Evolutionary conservation across 2,113 vertebrate genomes (phyloP), one percentile per base, ranked within the genome.

Genomic region (Channa maculata): DNA sequence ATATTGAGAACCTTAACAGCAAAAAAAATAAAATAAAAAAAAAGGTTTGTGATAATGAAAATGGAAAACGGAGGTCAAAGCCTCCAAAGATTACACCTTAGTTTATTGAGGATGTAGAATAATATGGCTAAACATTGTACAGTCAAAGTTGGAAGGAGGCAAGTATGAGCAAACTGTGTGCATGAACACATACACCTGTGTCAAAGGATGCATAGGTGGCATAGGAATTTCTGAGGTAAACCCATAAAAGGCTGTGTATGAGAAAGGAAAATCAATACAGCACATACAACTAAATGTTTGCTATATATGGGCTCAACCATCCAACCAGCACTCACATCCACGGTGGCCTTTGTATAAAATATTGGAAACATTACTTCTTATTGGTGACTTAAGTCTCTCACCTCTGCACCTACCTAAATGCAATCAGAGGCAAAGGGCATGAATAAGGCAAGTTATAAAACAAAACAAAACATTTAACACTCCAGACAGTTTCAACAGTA

Each of bases 361-460:
- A 24, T 66, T 11, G 48, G 41, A 69, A 37, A 49, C 44, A 65
- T 50, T 49, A 71, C 38, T 34, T 72, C 11, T 64, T 39, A 48
- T 34, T 12, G 46, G 55, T n/a, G 3, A 45, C 51, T 52, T 24
- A 71, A 2, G 49, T 66, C 36, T 41, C 36, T 78, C 50, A 70
- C 34, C 71, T 74, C 64, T 13, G 3, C 77, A 78, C 77, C 46
- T 64, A 59, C 71, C 71, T 67, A 71, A 60, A 67, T 76, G 83
- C 83, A 82, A 82, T 85, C 88, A 69, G 78, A 92, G 84, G 89
- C 86, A 89, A 81, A 91, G 87, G 74, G 73, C 38, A 79, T 75
- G 82, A 86, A 87, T 92, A 94, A 94, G 92, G 91, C 92, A 92
- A 69, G 71, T 89, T 84, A 86, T 71, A 82, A 90, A 79, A 84